Percentiles rank a stretch among this genome's conserved stretches.
Conservation (phyloP, 1,140 invertebrate species). For the Delia radicum region DNA sequence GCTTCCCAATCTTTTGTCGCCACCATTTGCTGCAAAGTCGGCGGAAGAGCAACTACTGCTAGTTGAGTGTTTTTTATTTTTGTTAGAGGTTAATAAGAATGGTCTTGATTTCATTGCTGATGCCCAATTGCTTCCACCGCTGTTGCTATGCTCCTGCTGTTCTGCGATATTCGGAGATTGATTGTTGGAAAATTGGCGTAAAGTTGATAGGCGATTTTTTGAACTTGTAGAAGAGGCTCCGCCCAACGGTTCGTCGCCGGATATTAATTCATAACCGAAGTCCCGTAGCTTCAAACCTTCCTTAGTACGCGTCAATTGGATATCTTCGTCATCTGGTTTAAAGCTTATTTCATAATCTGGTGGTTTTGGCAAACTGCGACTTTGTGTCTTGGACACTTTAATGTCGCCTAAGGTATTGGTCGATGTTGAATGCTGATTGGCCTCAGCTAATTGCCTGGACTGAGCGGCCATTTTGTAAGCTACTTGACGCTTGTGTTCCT, state of each 20-base stretch:
- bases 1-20: conserved; percentile 30
- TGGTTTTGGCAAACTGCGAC: conserved; percentile 55
- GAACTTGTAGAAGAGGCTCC: neutral
- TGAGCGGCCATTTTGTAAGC: neutral
- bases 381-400: conserved; percentile 49
- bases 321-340: conserved; percentile 52
- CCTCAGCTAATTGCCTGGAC: neutral
- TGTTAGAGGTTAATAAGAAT: conserved; percentile 29
- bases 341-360: conserved; percentile 55
- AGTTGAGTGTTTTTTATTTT: conserved; percentile 36
- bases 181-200: conserved; percentile 29
- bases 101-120: conserved; percentile 19
- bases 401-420: conserved; percentile 22
- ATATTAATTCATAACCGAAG: conserved; percentile 56
- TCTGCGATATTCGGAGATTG: conserved; percentile 4
- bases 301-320: conserved; percentile 46
- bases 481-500: conserved; percentile 36
- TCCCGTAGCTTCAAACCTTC: conserved; percentile 53
- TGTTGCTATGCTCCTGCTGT: neutral
- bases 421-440: neutral
- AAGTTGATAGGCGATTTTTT: neutral
- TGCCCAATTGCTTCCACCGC: conserved; percentile 4
- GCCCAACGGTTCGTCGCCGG: conserved; percentile 45
- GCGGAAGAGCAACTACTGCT: conserved; percentile 31
- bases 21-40: conserved; percentile 11